A percentile compares a stretch with the other conserved stretches of the same genome.
Evolutionary conservation across 2,888 invertebrate species (phyloP).

Genomic region (Pachymerium ferrugineum): DNA sequence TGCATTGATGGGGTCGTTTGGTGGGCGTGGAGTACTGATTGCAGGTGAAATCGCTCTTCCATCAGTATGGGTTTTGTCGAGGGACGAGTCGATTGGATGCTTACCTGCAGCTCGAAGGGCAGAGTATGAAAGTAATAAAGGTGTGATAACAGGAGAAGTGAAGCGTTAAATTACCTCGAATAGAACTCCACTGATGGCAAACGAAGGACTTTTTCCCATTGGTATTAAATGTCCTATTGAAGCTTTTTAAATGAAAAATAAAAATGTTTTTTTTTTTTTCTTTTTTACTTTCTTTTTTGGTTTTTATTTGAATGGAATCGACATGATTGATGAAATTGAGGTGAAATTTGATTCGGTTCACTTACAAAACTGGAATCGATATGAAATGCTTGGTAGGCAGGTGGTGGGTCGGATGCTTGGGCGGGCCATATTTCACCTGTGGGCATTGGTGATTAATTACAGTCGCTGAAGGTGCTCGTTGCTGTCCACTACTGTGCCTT

Average conservation of each 20-base stretch:
- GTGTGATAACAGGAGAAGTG: background rate
- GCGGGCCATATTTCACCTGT: conserved; percentile 17
- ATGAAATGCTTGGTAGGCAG: conserved; percentile 12
- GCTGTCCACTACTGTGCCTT: conserved; percentile 10
- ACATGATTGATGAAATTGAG: conserved; percentile 25
- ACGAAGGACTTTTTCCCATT: too few relatives aligned
- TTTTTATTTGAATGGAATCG: too few relatives aligned
- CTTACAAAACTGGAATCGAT: conserved; percentile 20
- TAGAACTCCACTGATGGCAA: background rate
- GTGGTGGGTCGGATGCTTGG: background rate
- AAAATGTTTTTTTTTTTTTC: too few relatives aligned
- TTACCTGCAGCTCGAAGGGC: background rate
- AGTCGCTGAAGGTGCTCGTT: conserved; percentile 20
- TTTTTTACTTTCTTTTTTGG: too few relatives aligned
- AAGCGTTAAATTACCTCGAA: background rate
- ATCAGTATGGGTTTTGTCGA: conserved; percentile 15
- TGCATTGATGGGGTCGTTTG: conserved; percentile 23
- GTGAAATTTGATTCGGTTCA: conserved; percentile 18
- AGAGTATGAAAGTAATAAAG: conserved; percentile 1
- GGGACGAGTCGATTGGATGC: background rate
- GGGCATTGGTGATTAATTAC: conserved; percentile 19
- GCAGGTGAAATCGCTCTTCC: conserved; percentile 25
- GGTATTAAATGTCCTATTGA: too few relatives aligned
- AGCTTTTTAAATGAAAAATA: too few relatives aligned
- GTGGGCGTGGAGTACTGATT: conserved; percentile 5